phyloP scores from a whole-genome alignment of 2,113 vertebrate genomes.

The Bubo blakistoni region DNA sequence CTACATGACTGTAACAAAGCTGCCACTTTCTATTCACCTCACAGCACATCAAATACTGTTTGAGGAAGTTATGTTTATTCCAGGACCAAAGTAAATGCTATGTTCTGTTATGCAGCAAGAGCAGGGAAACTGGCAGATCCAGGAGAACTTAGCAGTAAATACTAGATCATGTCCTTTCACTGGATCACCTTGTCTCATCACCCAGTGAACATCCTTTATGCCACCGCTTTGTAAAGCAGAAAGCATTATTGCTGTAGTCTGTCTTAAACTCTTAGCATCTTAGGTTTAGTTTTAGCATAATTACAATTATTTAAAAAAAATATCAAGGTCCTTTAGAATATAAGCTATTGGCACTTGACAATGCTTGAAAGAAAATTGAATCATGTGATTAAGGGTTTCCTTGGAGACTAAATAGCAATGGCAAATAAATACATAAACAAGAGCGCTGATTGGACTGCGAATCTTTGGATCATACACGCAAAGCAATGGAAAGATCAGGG shows the following conservation, averaged over 20 bases:
- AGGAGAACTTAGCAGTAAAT: neutral
- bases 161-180: neutral
- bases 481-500: neutral
- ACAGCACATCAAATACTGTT: neutral
- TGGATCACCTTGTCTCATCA: neutral
- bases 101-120: neutral
- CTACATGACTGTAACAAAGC: neutral
- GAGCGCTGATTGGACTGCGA: rapidly evolving
- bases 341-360: neutral
- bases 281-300: neutral
- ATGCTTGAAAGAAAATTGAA: neutral
- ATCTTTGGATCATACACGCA: neutral
- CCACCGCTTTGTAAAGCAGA: neutral
- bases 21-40: neutral
- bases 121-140: neutral
- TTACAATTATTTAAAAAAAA: neutral
- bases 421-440: neutral
- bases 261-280: neutral
- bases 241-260: neutral
- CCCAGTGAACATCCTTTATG: rapidly evolving
- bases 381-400: neutral
- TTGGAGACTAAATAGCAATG: neutral
- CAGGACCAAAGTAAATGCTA: neutral
- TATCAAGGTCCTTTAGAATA: neutral
- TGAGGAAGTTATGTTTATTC: neutral